Conservation (phyloP, 2,888 invertebrate species). For the Drosophila formosana region DNA sequence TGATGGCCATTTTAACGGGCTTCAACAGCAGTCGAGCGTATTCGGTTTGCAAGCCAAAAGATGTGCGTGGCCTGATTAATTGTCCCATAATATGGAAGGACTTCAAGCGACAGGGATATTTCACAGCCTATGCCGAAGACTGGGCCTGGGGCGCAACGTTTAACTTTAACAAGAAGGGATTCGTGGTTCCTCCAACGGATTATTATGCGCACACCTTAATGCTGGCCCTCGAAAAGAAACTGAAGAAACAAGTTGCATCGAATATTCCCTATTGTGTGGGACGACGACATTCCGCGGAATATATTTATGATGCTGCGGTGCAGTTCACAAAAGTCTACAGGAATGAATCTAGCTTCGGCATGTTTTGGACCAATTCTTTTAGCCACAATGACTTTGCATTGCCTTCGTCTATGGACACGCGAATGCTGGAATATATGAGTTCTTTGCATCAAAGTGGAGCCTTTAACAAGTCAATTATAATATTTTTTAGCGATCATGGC, state of each 20-base stretch:
- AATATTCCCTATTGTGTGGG: conserved; percentile 87
- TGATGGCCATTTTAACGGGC: conserved; percentile 93
- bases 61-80: conserved; percentile 87
- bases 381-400: conserved; percentile 89
- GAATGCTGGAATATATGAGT: conserved; percentile 87
- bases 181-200: conserved; percentile 90
- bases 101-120: conserved; percentile 89
- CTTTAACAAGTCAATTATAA: conserved; percentile 88
- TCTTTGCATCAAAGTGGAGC: conserved; percentile 87
- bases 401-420: conserved; percentile 88
- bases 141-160: conserved; percentile 88
- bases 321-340: conserved; percentile 88
- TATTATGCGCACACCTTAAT: conserved; percentile 92
- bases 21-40: conserved; percentile 86
- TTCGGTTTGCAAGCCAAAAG: conserved; percentile 85
- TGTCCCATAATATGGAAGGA: conserved; percentile 92
- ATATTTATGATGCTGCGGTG: conserved; percentile 88
- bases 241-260: conserved; percentile 85
- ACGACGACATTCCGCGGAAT: conserved; percentile 88
- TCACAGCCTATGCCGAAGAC: conserved; percentile 93
- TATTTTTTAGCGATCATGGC: conserved; percentile 93
- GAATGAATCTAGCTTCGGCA: conserved; percentile 88
- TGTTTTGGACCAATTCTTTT: conserved; percentile 92
- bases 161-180: conserved; percentile 90
- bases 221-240: conserved; percentile 88